Evolutionary conservation across 2,888 invertebrate species (phyloP).

Genomic region (Pyralis farinalis): DNA sequence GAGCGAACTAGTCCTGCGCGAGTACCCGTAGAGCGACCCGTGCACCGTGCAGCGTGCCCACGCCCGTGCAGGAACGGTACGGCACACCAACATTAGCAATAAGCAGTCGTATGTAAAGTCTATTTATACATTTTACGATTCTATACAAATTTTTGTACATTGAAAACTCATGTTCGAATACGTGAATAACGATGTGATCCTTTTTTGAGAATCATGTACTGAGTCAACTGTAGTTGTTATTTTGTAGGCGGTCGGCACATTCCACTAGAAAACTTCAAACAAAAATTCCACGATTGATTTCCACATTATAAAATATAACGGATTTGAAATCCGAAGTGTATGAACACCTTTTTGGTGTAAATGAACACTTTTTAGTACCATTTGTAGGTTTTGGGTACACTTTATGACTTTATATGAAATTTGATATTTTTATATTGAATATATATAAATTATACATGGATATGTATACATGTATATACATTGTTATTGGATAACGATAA

Average conservation of each 20-base stretch:
- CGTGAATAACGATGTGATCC: conserved; percentile 72
- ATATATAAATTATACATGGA: conserved; percentile 81
- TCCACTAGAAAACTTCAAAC: conserved; percentile 74
- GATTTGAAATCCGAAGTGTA: conserved; percentile 71
- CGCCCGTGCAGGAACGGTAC: conserved; percentile 20
- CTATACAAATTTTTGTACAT: conserved; percentile 79
- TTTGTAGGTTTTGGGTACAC: conserved; percentile 81
- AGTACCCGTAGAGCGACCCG: neutral
- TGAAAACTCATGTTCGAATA: conserved; percentile 68
- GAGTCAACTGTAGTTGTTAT: conserved; percentile 74
- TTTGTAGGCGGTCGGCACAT: conserved; percentile 80
- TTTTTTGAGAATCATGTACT: conserved; percentile 80
- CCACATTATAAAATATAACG: conserved; percentile 71
- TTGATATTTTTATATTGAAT: conserved; percentile 81
- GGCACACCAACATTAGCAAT: conserved; percentile 71
- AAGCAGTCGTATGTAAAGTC: conserved; percentile 78
- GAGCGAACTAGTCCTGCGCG: neutral
- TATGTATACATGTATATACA: conserved; percentile 81
- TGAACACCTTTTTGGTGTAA: conserved; percentile 68
- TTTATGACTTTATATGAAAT: conserved; percentile 81
- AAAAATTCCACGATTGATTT: conserved; percentile 77
- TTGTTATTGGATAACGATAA: conserved; percentile 79
- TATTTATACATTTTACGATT: conserved; percentile 80
- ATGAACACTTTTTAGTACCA: conserved; percentile 75
- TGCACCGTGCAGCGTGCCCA: conserved; percentile 24